phyloP scores from a whole-genome alignment of 1,140 invertebrate genomes.

The Conus betulinus region DNA sequence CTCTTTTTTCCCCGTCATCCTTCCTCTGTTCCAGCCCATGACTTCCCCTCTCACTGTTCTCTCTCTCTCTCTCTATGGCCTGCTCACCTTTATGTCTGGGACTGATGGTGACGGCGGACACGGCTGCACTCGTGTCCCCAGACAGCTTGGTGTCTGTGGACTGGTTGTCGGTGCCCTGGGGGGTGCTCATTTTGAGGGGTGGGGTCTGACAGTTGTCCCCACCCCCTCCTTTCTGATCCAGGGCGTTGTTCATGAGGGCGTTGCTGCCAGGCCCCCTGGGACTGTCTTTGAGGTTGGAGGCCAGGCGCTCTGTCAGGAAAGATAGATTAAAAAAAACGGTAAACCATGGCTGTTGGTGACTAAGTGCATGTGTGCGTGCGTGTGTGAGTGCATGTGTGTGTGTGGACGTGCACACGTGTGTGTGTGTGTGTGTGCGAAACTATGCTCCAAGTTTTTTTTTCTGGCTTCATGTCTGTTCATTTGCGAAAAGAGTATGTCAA shows the following conservation, averaged over 20 bases:
- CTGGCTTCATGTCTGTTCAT: no score
- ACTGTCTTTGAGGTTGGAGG: neutral
- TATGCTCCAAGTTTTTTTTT: no score
- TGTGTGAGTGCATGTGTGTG: no score
- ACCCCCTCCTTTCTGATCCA: neutral
- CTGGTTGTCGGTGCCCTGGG: conserved; percentile 26
- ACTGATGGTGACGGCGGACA: conserved; percentile 18
- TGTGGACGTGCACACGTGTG: no score
- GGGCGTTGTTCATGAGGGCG: neutral
- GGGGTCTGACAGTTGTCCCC: conserved; percentile 8
- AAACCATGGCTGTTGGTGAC: neutral
- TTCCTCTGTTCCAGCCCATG: no score
- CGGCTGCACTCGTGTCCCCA: conserved; percentile 28
- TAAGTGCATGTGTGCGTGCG: neutral
- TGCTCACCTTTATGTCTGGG: conserved; percentile 34
- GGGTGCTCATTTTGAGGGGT: conserved; percentile 26
- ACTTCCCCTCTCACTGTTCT: no score
- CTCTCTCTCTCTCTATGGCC: no score
- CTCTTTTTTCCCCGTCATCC: no score
- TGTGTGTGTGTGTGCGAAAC: neutral
- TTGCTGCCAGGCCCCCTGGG: neutral
- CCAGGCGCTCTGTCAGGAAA: conserved; percentile 25
- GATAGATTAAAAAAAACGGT: neutral
- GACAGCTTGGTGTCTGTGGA: conserved; percentile 37
- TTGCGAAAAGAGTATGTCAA: no score